These are phyloP conservation scores for Zenarchopterus dispar DNA, from an alignment of 2,797 vertebrate species.

Conservation along the genomic window DNA sequence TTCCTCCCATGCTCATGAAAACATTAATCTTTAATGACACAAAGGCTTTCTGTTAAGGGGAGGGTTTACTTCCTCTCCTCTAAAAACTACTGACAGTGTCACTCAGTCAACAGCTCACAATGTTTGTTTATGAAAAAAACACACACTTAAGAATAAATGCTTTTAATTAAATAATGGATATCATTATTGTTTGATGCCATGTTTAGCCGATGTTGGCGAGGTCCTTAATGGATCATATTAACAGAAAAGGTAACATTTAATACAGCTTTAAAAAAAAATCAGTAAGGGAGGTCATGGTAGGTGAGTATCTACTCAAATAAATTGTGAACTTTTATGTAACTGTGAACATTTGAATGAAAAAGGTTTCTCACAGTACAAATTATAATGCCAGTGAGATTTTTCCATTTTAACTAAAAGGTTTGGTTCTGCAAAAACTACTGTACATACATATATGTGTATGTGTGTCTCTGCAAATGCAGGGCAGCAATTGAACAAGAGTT, in stretches of 20 bases:
- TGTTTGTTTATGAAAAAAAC: slow-evolving; percentile 21
- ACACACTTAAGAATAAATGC: slow-evolving; percentile 25
- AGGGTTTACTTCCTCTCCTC: slow-evolving; percentile 42
- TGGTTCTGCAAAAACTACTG: slow-evolving; percentile 59
- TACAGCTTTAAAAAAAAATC: slow-evolving; percentile 22
- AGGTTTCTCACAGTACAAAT: slow-evolving; percentile 69
- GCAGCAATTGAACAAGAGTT: slow-evolving; percentile 54
- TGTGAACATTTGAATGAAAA: slow-evolving; percentile 51
- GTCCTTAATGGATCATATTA: slow-evolving; percentile 31
- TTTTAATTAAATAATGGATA: neutral
- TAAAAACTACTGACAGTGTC: slow-evolving; percentile 38
- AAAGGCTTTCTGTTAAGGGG: slow-evolving; percentile 58
- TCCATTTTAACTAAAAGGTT: slow-evolving; percentile 67
- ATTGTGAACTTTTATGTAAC: slow-evolving; percentile 52
- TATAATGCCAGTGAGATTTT: slow-evolving; percentile 66
- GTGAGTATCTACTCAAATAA: slow-evolving; percentile 30
- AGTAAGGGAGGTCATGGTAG: slow-evolving; percentile 46
- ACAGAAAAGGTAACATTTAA: slow-evolving; percentile 38
- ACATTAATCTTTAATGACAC: slow-evolving; percentile 77
- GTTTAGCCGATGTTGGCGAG: slow-evolving; percentile 1
- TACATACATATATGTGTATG: slow-evolving; percentile 22
- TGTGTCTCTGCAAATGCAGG: slow-evolving; percentile 34
- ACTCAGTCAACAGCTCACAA: slow-evolving; percentile 26
- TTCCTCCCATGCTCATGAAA: slow-evolving; percentile 65
- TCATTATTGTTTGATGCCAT: no score